Conservation (phyloP, 92 coral and sea anemone species). For the Ricordea florida region DNA sequence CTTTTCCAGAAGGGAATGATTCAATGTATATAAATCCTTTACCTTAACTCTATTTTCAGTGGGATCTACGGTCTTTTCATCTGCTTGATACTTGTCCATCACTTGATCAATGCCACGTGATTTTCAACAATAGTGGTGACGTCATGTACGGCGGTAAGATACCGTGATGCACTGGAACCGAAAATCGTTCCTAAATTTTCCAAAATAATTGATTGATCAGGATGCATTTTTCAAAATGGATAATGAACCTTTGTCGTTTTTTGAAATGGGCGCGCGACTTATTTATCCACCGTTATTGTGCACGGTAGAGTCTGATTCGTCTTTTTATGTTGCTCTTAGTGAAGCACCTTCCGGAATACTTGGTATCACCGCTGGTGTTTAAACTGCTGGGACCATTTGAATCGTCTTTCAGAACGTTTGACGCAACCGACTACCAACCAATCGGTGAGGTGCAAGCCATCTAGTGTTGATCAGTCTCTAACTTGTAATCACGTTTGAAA, state of each 20-base stretch:
- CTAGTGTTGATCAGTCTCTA: no score
- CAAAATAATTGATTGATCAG: no score
- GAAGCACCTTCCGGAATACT: conserved; percentile 71
- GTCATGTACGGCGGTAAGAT: conserved; percentile 97
- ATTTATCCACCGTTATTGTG: no score
- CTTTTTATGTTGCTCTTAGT: conserved; percentile 34
- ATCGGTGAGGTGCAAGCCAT: conserved; percentile 57
- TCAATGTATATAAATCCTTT: no score
- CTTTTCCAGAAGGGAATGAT: no score
- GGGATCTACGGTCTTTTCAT: conserved; percentile 99
- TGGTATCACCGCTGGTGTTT: conserved; percentile 62
- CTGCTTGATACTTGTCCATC: conserved; percentile 95
- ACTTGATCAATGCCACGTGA: conserved; percentile 92
- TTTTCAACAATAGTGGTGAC: conserved; percentile 88
- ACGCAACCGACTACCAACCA: conserved; percentile 93
- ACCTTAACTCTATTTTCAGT: conserved; percentile 47
- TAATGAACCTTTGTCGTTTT: neutral
- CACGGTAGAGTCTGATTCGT: no score
- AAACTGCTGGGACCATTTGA: conserved; percentile 85
- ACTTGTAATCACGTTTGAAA: no score
- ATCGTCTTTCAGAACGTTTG: conserved; percentile 92
- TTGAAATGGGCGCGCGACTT: no score
- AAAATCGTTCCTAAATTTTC: no score
- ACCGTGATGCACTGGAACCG: no score
- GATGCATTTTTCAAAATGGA: no score